Conservation (phyloP, 1,140 invertebrate genomes). For the Cataglyphis hispanica region DNA sequence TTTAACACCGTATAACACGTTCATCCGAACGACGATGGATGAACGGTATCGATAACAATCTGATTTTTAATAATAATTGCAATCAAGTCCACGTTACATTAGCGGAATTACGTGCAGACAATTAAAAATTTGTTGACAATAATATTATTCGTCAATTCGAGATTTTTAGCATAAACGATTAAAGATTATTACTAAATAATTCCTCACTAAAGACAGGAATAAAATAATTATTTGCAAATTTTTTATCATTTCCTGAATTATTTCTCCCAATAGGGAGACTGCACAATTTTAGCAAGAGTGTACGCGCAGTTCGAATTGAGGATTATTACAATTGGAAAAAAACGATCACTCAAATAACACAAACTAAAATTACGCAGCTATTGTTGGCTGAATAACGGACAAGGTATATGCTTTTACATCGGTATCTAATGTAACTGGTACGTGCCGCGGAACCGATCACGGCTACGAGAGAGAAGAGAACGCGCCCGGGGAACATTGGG, state of each 20-base stretch:
- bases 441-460: constrained; percentile 67
- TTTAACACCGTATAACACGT: constrained; percentile 44
- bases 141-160: neutral
- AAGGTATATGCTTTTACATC: constrained; percentile 63
- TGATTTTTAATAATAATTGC: constrained; percentile 41
- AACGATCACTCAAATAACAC: constrained; percentile 14
- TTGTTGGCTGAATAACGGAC: constrained; percentile 36
- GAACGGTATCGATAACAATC: constrained; percentile 53
- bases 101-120: neutral
- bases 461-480: constrained; percentile 62
- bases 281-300: neutral
- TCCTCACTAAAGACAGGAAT: neutral
- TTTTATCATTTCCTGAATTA: neutral
- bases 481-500: constrained; percentile 62
- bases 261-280: neutral
- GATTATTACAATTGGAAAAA: neutral
- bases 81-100: constrained; percentile 17
- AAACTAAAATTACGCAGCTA: constrained; percentile 28
- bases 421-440: constrained; percentile 73
- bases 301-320: neutral
- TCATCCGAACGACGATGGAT: neutral
- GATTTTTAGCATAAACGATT: neutral
- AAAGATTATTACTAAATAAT: neutral
- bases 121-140: neutral
- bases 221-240: neutral